phyloP scores from a whole-genome alignment of 2,888 invertebrate genomes.

The Rhopalosiphum nymphaeae region DNA sequence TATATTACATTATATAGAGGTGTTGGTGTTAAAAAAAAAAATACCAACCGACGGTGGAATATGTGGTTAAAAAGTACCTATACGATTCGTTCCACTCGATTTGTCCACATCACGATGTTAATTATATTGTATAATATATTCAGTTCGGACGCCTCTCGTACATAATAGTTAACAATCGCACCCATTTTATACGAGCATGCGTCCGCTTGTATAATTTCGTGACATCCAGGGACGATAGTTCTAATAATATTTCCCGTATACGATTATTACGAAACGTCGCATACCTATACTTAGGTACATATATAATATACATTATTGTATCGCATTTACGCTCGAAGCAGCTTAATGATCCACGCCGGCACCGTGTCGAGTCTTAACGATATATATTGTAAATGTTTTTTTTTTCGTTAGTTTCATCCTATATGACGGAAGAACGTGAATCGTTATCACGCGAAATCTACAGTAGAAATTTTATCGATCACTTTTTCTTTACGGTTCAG shows the following conservation, averaged over 20 bases:
- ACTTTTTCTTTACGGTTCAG: no score
- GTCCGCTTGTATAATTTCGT: not conserved
- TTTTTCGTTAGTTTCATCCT: no score
- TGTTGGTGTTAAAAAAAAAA: slow-evolving; percentile 12
- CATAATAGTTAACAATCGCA: not conserved
- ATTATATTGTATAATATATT: slow-evolving; percentile 20
- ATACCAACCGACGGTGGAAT: not conserved
- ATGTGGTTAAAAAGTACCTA: slow-evolving; percentile 3
- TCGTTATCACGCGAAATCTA: not conserved
- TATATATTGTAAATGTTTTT: no score
- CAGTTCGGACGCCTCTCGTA: slow-evolving; percentile 7
- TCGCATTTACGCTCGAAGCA: no score
- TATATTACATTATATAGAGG: not conserved
- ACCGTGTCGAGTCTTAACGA: no score
- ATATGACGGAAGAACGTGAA: not conserved
- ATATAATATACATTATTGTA: no score
- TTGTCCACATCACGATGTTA: slow-evolving; percentile 25
- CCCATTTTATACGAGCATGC: not conserved
- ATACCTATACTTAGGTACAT: not conserved
- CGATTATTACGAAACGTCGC: slow-evolving; percentile 5
- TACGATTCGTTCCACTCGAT: slow-evolving; percentile 46
- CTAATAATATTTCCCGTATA: not conserved
- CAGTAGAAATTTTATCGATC: no score
- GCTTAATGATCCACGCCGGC: no score
- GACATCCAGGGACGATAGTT: not conserved